phyloP scores from a whole-genome alignment of 2,888 invertebrate genomes.

The Latheticus oryzae region DNA sequence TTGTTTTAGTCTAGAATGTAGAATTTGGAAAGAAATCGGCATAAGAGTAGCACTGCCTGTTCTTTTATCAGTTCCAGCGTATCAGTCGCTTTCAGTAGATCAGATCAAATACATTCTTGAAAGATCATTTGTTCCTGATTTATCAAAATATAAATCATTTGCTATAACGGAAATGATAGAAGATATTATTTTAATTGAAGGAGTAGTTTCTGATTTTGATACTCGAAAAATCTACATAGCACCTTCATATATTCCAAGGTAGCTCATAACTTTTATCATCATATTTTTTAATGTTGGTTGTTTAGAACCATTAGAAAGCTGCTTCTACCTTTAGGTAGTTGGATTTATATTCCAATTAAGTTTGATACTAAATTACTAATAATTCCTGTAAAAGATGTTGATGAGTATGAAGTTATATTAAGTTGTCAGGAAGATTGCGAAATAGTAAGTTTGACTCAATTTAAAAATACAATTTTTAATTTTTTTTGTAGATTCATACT shows the following conservation, averaged over 20 bases:
- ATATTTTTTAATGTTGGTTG: no score
- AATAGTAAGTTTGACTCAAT: no score
- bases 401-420: conserved; percentile 66
- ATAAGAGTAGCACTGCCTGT: conserved; percentile 55
- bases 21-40: conserved; percentile 55
- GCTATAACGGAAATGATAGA: conserved; percentile 69
- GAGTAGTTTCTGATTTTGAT: conserved; percentile 68
- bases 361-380: conserved; percentile 60
- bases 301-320: conserved; percentile 50
- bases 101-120: conserved; percentile 65
- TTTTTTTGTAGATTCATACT: no score
- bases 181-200: conserved; percentile 70
- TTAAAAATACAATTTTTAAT: no score
- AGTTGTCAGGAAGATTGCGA: conserved; percentile 34
- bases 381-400: conserved; percentile 57
- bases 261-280: no score
- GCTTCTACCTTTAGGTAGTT: conserved; percentile 15
- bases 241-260: conserved; percentile 56
- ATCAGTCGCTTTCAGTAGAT: background rate
- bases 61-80: conserved; percentile 60
- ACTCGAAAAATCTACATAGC: conserved; percentile 69
- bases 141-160: conserved; percentile 67
- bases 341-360: conserved; percentile 49
- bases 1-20: conserved; percentile 56
- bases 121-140: conserved; percentile 69